Evolutionary conservation across 2,888 invertebrate species (phyloP), one percentile per base, ranked within the genome.

Genomic region (Brachycybe producta): DNA sequence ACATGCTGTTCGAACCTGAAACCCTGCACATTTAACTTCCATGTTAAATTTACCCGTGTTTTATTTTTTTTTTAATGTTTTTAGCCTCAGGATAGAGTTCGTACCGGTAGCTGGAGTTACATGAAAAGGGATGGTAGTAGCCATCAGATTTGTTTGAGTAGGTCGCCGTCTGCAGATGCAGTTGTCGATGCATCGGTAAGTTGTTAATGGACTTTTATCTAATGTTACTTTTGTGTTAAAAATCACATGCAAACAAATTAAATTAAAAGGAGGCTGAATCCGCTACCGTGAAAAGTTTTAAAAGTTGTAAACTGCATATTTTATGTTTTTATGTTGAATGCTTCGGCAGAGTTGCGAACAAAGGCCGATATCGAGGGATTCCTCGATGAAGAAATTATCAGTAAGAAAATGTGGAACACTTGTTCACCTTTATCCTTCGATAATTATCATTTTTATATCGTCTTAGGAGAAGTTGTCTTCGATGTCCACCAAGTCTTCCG

Each of bases 321-420:
- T n/a, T n/a, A n/a, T n/a, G n/a, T n/a, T n/a, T n/a, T n/a, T 3
- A 19, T 40, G 8, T n/a, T 15, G 7, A 24, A 40, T 7, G 5
- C n/a, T 43, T 8, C 4, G n/a, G n/a, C 8, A 43, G 43, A n/a
- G 27, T 27, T 28, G 15, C 7, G 43, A 43, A 15, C 43, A 13
- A 48, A 38, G 34, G 21, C 27, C 27, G 44, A 32, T 38, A 39
- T 17, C 17, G 52, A 40, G 44, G 55, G n/a, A 56, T 34, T 80
- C 84, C 61, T 79, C 82, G n/a, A 79, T 85, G 54, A 79, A 80
- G 59, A 80, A 77, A 63, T 66, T 82, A 30, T 78, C 80, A 15
- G 79, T 81, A 57, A 82, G 55, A 58, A 13, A 15, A 28, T 45
- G 15, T 32, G 17, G 38, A 21, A 11, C 38, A 11, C n/a, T 30